These are phyloP conservation scores for Steatornis caripensis DNA, from an alignment of 2,113 vertebrate species.

Conservation along the genomic window DNA sequence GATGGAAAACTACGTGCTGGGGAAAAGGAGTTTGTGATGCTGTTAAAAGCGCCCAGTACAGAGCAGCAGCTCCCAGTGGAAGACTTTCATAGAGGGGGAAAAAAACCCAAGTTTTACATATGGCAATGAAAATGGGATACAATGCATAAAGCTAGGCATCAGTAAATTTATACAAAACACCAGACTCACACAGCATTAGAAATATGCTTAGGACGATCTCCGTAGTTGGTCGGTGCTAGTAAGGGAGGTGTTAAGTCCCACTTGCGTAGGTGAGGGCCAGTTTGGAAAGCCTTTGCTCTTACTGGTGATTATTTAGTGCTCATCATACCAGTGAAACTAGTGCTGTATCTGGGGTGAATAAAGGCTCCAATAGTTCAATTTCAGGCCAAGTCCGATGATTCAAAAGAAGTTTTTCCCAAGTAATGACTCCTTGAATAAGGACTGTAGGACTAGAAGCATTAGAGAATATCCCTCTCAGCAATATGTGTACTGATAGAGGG, in stretches of 20 bases:
- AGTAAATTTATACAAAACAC: neutral
- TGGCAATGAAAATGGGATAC: neutral
- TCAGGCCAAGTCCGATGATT: neutral
- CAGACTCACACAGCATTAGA: neutral
- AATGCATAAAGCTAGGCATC: neutral
- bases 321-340: neutral
- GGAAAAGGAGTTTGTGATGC: neutral
- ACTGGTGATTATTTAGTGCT: neutral
- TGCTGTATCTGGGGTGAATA: neutral
- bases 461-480: neutral
- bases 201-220: neutral
- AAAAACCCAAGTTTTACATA: neutral
- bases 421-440: neutral
- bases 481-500: neutral
- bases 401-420: neutral
- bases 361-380: neutral
- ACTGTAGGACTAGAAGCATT: neutral
- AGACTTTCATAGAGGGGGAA: neutral
- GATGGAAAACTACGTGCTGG: neutral
- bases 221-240: neutral
- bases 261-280: neutral
- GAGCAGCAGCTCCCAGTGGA: neutral
- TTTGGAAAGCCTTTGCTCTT: neutral
- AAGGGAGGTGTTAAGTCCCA: neutral
- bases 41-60: neutral